phyloP scores from a whole-genome alignment of 2,797 vertebrate genomes.

The Mus spretus region DNA sequence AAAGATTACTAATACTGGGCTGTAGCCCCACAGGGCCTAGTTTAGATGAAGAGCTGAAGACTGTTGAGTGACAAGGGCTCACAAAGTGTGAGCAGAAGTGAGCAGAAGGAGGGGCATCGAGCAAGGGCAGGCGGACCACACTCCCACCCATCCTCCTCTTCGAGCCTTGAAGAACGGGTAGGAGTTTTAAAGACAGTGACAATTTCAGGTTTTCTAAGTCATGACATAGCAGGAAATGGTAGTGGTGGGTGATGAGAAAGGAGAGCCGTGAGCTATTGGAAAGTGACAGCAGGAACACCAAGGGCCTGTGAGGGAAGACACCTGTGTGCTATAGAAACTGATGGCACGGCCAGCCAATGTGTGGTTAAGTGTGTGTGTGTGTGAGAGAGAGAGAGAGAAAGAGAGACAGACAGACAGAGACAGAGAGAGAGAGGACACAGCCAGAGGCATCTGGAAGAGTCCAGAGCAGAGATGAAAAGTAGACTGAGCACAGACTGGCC shows the following conservation, averaged over 20 bases:
- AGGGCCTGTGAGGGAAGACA: background rate
- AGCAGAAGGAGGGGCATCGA: background rate
- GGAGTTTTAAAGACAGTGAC: conserved; percentile 15
- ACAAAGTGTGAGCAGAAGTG: background rate
- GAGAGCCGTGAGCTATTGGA: background rate
- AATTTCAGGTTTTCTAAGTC: background rate
- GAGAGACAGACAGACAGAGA: too few species aligned
- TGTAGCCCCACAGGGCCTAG: background rate
- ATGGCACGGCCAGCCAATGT: background rate
- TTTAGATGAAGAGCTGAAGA: background rate
- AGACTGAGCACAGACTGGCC: background rate
- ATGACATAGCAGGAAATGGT: background rate
- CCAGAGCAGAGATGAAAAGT: background rate
- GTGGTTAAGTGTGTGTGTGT: too few species aligned
- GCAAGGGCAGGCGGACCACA: background rate
- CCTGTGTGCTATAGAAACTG: background rate
- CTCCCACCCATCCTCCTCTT: too few species aligned
- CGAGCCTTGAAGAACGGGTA: background rate
- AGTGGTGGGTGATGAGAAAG: background rate
- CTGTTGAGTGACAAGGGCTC: background rate
- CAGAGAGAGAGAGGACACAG: background rate
- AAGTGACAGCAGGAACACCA: background rate
- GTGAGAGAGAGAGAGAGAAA: too few species aligned
- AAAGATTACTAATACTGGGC: background rate
- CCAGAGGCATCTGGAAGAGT: background rate